These are phyloP conservation scores for Hypercompe scribonia DNA, from an alignment of 2,888 invertebrate species.

Conservation along the genomic window DNA sequence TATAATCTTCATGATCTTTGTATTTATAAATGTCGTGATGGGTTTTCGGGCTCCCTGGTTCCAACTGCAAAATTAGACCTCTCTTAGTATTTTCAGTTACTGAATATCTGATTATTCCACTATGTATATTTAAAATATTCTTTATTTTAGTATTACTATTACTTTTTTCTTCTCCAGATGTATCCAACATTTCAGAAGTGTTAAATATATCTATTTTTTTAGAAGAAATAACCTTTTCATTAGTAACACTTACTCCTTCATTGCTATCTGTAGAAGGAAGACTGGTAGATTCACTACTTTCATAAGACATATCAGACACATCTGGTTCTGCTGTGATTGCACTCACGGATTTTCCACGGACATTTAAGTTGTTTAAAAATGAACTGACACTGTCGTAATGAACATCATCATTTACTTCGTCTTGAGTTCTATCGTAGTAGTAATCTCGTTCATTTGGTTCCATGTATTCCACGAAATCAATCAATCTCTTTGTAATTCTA, in stretches of 20 bases:
- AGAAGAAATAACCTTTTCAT: neutral
- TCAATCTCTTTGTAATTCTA: constrained; percentile 1
- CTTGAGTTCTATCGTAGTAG: neutral
- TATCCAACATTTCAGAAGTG: neutral
- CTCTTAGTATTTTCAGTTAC: neutral
- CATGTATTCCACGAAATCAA: constrained; percentile 2
- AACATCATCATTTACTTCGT: neutral
- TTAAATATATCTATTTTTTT: neutral
- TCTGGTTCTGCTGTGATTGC: neutral
- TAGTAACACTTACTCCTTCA: neutral
- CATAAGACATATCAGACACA: neutral
- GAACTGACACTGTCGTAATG: neutral
- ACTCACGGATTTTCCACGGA: constrained; percentile 2
- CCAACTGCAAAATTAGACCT: neutral
- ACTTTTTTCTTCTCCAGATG: neutral
- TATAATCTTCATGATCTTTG: constrained; percentile 5
- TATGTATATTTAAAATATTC: neutral
- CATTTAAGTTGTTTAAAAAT: neutral
- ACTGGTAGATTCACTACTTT: neutral
- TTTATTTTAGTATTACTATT: too few relatives aligned
- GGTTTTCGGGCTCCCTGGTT: neutral
- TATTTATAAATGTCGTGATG: neutral
- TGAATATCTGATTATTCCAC: neutral
- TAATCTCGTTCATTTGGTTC: constrained; percentile 1
- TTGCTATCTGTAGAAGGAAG: neutral